Percentiles rank a stretch among this genome's conserved stretches.
These are phyloP conservation scores for Diplogasteroides magnus DNA, from an alignment of 1,140 invertebrate species.

Conservation along the genomic window DNA sequence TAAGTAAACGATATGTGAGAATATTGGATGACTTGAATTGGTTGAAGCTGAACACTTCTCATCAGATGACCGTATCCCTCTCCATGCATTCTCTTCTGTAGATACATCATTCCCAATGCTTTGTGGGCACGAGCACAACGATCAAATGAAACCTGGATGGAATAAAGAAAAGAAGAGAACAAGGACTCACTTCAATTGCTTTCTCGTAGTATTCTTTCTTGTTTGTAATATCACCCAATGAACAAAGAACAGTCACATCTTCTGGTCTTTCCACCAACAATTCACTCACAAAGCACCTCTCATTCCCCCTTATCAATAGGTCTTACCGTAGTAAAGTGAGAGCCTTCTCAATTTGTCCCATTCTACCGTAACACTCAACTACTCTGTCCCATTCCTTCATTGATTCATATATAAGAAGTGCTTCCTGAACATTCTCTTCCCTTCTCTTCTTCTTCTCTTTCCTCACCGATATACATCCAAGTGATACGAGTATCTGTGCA, in stretches of 20 bases:
- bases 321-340: neutral
- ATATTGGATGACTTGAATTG: constrained; percentile 60
- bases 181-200: constrained; percentile 73
- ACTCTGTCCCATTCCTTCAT: constrained; percentile 86
- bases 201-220: constrained; percentile 71
- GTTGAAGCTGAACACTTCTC: constrained; percentile 75
- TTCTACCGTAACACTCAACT: constrained; percentile 77
- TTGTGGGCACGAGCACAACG: constrained; percentile 74
- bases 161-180: constrained; percentile 37
- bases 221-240: constrained; percentile 75
- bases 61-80: constrained; percentile 74
- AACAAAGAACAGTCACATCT: constrained; percentile 79
- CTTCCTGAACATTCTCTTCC: no score
- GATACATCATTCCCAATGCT: constrained; percentile 75
- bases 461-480: constrained; percentile 18
- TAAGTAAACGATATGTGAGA: neutral
- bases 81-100: constrained; percentile 66
- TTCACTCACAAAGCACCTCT: neutral
- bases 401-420: constrained; percentile 75
- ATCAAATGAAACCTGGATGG: constrained; percentile 46
- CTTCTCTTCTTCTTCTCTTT: no score
- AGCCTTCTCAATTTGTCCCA: constrained; percentile 69
- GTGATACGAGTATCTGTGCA: constrained; percentile 18
- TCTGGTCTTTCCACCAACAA: constrained; percentile 70
- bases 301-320: neutral